Percentiles rank a stretch among this genome's conserved stretches.
Evolutionary conservation across 1,140 invertebrate species (phyloP).

Genomic region (Eupristina koningsbergeri): DNA sequence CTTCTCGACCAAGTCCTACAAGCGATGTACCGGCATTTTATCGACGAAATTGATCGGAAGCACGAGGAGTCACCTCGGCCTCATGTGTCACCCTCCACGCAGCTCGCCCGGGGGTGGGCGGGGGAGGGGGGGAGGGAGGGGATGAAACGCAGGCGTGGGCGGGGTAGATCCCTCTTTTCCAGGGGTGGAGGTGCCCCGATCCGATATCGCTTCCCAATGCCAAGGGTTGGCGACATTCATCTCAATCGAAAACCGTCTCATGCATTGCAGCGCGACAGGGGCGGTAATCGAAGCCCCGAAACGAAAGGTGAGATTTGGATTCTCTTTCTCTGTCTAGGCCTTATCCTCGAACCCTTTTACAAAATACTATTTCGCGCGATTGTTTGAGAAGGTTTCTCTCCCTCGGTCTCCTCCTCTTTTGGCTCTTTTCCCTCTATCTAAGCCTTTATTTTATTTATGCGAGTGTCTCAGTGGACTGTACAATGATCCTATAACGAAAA

Average conservation of each 20-base stretch:
- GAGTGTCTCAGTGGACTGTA: too few species aligned
- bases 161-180: slow-evolving; percentile 1
- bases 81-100: slow-evolving; percentile 28
- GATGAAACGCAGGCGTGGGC: background rate
- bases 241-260: slow-evolving; percentile 32
- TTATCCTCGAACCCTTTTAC: background rate
- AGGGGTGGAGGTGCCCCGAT: slow-evolving; percentile 10
- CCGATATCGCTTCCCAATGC: slow-evolving; percentile 31
- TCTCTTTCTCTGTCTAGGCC: background rate
- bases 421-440: background rate
- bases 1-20: slow-evolving; percentile 2
- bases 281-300: slow-evolving; percentile 45
- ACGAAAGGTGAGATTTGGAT: slow-evolving; percentile 48
- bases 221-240: slow-evolving; percentile 20
- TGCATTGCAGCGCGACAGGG: slow-evolving; percentile 2
- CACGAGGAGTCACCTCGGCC: slow-evolving; percentile 5
- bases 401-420: background rate
- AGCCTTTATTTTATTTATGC: background rate
- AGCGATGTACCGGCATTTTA: slow-evolving; percentile 4
- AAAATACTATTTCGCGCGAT: background rate
- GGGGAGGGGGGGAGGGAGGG: background rate
- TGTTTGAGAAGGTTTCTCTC: background rate
- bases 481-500: too few species aligned
- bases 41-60: slow-evolving; percentile 44
- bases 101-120: background rate